phyloP scores from a whole-genome alignment of 2,113 vertebrate genomes.

The Meriones unguiculatus region DNA sequence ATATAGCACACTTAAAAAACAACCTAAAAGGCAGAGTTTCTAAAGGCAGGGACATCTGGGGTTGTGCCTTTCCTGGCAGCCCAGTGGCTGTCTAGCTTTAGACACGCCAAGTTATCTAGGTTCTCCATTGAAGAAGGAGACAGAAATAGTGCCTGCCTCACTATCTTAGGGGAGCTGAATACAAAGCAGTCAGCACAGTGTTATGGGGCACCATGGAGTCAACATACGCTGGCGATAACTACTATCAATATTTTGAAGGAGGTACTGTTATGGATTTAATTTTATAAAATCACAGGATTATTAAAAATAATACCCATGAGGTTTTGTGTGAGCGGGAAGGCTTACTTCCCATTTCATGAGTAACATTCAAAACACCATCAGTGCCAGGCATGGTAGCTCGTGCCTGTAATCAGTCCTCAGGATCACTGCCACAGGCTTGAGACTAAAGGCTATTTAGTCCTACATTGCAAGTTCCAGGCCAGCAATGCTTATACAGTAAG shows the following conservation, averaged over 20 bases:
- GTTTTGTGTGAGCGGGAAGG: background rate
- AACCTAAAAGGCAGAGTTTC: background rate
- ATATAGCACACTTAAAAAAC: background rate
- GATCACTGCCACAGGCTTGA: background rate
- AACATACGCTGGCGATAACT: background rate
- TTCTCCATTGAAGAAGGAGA: background rate
- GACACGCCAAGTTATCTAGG: background rate
- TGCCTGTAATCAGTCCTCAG: background rate
- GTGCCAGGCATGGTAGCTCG: background rate
- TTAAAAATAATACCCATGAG: background rate
- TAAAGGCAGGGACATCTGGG: background rate
- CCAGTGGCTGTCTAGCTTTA: background rate
- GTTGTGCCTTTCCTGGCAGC: background rate
- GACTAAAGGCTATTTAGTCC: background rate
- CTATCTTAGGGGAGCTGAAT: background rate
- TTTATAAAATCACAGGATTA: background rate
- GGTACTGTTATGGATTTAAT: background rate
- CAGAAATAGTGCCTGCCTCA: background rate
- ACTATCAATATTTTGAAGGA: slow-evolving; percentile 29
- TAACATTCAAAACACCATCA: background rate
- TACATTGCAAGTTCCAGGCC: background rate
- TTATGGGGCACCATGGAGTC: too few relatives aligned
- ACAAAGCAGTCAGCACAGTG: background rate
- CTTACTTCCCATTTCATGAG: background rate
- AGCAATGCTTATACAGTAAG: background rate